Evolutionary conservation across 64 coral and sea anemone genomes (phyloP).

Genomic region (Montipora cactus): DNA sequence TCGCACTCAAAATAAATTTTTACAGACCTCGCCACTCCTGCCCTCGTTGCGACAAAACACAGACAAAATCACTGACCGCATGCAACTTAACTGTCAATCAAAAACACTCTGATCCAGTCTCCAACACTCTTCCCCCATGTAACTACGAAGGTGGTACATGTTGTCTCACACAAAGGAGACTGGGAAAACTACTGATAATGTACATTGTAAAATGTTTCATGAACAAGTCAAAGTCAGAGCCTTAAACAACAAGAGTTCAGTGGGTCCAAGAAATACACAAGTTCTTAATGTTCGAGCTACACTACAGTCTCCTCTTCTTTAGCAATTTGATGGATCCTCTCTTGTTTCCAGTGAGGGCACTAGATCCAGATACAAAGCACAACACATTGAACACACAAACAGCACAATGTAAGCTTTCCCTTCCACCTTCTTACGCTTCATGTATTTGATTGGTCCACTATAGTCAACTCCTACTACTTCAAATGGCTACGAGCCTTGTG

Average conservation of each 20-base stretch:
- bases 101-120: background rate
- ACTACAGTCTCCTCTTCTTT: background rate
- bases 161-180: background rate
- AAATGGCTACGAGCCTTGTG: background rate
- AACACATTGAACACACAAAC: background rate
- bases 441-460: background rate
- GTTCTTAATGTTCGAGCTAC: background rate
- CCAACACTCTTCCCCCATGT: constrained; percentile 12
- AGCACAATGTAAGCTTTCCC: background rate
- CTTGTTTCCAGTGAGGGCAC: constrained; percentile 1
- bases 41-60: too few species aligned
- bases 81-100: too few species aligned
- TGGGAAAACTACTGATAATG: background rate
- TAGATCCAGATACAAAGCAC: constrained; percentile 3
- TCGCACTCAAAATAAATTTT: too few species aligned
- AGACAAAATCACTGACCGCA: too few species aligned
- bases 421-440: too few species aligned
- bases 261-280: background rate
- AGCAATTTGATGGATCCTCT: background rate
- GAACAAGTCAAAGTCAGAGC: background rate
- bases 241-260: background rate
- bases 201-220: background rate
- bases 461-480: background rate
- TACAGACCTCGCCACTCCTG: too few species aligned
- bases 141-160: background rate